These are phyloP conservation scores for Vanessa cardui DNA, from an alignment of 2,888 invertebrate species.

Conservation along the genomic window DNA sequence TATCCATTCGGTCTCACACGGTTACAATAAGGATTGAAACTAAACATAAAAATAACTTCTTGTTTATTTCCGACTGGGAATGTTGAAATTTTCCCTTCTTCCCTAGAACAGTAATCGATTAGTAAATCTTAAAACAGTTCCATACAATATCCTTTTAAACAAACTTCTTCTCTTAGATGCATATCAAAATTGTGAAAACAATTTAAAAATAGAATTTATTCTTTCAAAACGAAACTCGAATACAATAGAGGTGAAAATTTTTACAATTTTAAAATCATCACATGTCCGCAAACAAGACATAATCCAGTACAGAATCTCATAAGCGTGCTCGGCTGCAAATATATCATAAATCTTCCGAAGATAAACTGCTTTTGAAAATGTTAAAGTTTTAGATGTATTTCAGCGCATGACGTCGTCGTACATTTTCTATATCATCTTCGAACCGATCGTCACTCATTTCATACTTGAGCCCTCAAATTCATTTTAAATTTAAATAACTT, in stretches of 20 bases:
- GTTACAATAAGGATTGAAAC: too few relatives aligned
- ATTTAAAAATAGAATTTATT: not conserved
- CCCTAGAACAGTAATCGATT: too few relatives aligned
- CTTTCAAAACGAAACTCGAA: not conserved
- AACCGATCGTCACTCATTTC: constrained; percentile 26
- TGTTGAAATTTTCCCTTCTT: too few relatives aligned
- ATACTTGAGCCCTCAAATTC: constrained; percentile 18
- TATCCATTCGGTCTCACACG: too few relatives aligned
- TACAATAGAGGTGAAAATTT: not conserved
- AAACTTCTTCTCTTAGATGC: too few relatives aligned
- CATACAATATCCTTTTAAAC: too few relatives aligned
- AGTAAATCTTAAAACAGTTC: too few relatives aligned
- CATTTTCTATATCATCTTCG: constrained; percentile 22
- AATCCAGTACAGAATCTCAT: constrained; percentile 12
- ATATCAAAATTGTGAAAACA: too few relatives aligned
- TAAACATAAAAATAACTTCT: too few relatives aligned
- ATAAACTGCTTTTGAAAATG: constrained; percentile 51
- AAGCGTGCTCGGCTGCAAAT: constrained; percentile 47
- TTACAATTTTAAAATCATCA: constrained; percentile 8
- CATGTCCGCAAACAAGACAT: constrained; percentile 6
- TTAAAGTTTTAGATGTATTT: constrained; percentile 51
- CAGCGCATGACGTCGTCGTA: constrained; percentile 17
- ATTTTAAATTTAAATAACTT: constrained; percentile 17
- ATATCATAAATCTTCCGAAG: constrained; percentile 55
- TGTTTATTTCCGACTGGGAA: too few relatives aligned